phyloP scores from a whole-genome alignment of 2,888 invertebrate species.

The Nasonovia ribisnigri region DNA sequence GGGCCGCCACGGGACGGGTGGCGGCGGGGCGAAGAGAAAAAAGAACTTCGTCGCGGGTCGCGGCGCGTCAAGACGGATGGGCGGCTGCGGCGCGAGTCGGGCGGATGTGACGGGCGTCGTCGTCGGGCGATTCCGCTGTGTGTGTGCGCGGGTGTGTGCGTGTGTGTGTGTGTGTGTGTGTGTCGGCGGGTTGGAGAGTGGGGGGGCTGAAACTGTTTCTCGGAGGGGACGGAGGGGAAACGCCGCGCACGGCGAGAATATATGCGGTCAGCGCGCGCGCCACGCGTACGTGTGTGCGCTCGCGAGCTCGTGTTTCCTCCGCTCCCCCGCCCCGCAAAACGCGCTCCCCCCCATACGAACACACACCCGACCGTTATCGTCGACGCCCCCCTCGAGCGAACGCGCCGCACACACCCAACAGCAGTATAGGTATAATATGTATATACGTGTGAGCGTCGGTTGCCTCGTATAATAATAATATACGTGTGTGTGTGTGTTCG shows the following conservation, averaged over 20 bases:
- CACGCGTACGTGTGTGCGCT: neutral
- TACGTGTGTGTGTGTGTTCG: neutral
- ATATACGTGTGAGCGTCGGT: neutral
- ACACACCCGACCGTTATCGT: neutral
- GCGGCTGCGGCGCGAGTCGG: neutral
- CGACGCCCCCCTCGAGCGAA: neutral
- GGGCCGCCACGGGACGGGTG: neutral
- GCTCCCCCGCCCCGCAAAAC: neutral
- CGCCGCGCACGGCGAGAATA: neutral
- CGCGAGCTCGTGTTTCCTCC: neutral
- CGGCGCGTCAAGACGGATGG: slow-evolving; percentile 38
- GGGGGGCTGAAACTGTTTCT: neutral
- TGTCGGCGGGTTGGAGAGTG: too few species aligned
- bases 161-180: too few species aligned
- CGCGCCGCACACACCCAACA: neutral
- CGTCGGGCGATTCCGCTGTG: neutral
- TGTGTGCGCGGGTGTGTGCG: neutral
- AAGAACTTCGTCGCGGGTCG: slow-evolving; percentile 16
- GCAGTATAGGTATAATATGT: neutral
- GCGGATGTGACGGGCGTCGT: slow-evolving; percentile 40
- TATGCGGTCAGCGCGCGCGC: slow-evolving; percentile 49
- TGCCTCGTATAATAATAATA: slow-evolving; percentile 11
- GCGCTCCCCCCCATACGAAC: neutral
- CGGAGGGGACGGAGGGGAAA: neutral
- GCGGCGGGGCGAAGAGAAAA: neutral